A percentile compares a stretch with the other conserved stretches of the same genome.
These are phyloP conservation scores for Dryococelus australis DNA, from an alignment of 2,888 invertebrate species.

Conservation along the genomic window DNA sequence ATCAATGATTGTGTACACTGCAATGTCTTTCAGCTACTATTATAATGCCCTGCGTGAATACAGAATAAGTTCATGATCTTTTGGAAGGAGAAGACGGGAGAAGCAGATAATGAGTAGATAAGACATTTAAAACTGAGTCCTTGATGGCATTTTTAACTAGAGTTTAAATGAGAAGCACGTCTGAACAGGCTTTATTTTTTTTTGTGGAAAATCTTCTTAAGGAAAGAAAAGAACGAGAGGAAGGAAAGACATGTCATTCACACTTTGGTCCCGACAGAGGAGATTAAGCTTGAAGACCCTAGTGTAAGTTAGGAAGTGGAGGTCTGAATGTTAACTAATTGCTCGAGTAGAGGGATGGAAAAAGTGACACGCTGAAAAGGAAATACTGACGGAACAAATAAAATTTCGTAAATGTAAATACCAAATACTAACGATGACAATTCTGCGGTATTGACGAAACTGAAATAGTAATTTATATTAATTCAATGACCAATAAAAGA, in stretches of 20 bases:
- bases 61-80: not conserved
- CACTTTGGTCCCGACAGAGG: slow-evolving; percentile 36
- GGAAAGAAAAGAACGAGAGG: slow-evolving; percentile 12
- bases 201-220: slow-evolving; percentile 22
- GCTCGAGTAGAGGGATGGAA: not conserved
- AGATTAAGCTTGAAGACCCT: slow-evolving; percentile 38
- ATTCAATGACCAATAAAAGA: no score
- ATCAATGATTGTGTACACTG: not conserved
- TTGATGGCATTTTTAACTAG: slow-evolving; percentile 46
- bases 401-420: not conserved
- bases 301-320: slow-evolving; percentile 34
- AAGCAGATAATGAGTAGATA: slow-evolving; percentile 37
- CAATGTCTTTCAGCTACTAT: not conserved
- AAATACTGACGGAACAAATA: not conserved
- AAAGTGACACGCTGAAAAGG: not conserved
- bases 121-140: slow-evolving; percentile 35
- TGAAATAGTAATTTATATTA: no score
- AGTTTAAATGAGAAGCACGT: slow-evolving; percentile 46
- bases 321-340: slow-evolving; percentile 38
- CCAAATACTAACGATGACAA: not conserved
- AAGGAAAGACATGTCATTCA: slow-evolving; percentile 35
- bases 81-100: not conserved
- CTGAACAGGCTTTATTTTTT: slow-evolving; percentile 37
- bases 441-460: no score
- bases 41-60: not conserved